Base-by-base conservation (phyloP, 2,113 vertebrate species). In the Gavia stellata region DNA sequence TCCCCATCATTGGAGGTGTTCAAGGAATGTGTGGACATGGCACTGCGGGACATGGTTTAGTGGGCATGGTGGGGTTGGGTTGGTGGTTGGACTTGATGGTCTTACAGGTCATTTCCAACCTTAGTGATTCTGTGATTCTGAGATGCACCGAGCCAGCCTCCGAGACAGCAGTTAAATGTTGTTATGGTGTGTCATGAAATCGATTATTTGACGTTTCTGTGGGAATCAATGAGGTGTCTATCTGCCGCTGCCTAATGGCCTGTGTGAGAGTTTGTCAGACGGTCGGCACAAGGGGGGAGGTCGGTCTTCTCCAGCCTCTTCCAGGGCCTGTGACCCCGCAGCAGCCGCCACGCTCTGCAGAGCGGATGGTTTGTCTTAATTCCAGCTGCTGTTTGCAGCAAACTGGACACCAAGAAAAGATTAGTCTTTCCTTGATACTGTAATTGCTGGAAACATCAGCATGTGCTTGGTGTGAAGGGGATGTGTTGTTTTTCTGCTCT, bases 131-230 rank as follows among this genome's bases (percentile, higher is more conserved):
- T n/a, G n/a, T n/a, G n/a, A n/a, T n/a, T n/a, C n/a, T n/a, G 45
- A 34, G 67, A 7, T 0, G n/a, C 45, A 3, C 20, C 2, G 6
- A 42, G 40, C 6, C 33, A 34, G 59, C 26, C 16, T 28, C 36
- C 1, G 3, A 24, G 31, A 0, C 31, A 14, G 62, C 8, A 0
- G 25, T 38, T 33, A 9, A 44, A 63, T 5, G 3, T 17, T 24
- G n/a, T 29, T 3, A 17, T 19, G n/a, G 9, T 47, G 45, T 7
- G 34, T 55, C n/a, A 7, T 10, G 55, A 44, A 18, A 53, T 25
- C 0, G 11, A n/a, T 87, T 29, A 8, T 28, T 40, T 21, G 74
- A 31, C 1, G 5, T 58, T 29, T 40, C n/a, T 14, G 34, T 34
- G 75, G 82, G 62, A 17, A 59, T 58, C 20, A 1, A 7, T 45